Percentiles rank a stretch among this genome's conserved stretches.
phyloP scores from a whole-genome alignment of 2,113 vertebrate species.

The Rafetus swinhoei region DNA sequence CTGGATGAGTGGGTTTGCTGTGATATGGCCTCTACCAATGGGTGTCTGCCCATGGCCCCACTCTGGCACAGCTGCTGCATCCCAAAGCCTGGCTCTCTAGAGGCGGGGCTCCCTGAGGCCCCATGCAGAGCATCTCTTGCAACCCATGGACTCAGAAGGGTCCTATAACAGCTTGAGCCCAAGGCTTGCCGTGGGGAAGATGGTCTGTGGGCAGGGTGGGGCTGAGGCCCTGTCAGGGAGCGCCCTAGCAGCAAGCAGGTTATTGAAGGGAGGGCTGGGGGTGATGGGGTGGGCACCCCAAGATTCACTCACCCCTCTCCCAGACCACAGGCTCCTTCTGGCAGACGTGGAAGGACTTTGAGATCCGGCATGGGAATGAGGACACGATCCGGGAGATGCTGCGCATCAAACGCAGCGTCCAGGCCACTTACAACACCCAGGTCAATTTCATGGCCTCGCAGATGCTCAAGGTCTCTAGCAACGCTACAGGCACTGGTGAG shows the following conservation, averaged over 20 bases:
- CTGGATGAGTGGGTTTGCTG: too few species aligned
- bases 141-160: background rate
- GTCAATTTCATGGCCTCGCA: slow-evolving; percentile 97
- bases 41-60: too few species aligned
- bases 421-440: slow-evolving; percentile 96
- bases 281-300: background rate
- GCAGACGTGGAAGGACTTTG: slow-evolving; percentile 96
- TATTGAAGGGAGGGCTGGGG: rapidly evolving
- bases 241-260: background rate
- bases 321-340: slow-evolving; percentile 90
- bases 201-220: background rate
- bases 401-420: slow-evolving; percentile 92
- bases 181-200: too few species aligned
- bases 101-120: background rate
- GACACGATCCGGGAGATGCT: slow-evolving; percentile 95
- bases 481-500: slow-evolving; percentile 85
- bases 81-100: too few species aligned
- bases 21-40: too few species aligned
- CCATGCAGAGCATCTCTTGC: background rate
- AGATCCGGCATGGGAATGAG: slow-evolving; percentile 94
- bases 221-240: too few species aligned
- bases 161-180: too few species aligned
- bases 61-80: background rate
- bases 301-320: background rate
- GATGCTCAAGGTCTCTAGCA: slow-evolving; percentile 91